phyloP scores from a whole-genome alignment of 2,113 vertebrate genomes.

The Casuarius casuarius region DNA sequence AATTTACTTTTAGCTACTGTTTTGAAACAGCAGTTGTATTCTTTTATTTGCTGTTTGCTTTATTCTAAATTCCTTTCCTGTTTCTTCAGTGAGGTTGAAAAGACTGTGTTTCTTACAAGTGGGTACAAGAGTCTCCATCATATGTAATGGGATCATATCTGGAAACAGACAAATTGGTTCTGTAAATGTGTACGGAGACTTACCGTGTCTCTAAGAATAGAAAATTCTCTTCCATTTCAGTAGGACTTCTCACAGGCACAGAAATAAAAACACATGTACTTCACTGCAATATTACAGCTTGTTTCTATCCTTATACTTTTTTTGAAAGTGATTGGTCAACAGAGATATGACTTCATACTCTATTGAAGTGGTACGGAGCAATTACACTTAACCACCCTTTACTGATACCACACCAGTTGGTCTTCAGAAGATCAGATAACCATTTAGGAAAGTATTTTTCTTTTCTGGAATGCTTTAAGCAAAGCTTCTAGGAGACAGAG shows the following conservation, averaged over 20 bases:
- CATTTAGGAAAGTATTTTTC: neutral
- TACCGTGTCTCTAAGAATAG: neutral
- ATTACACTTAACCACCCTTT: neutral
- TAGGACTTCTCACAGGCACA: neutral
- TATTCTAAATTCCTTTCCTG: neutral
- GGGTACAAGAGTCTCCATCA: neutral
- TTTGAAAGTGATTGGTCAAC: neutral
- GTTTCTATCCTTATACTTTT: neutral
- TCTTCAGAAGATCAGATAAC: neutral
- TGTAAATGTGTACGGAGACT: neutral
- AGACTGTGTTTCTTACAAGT: neutral
- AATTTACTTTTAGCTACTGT: neutral
- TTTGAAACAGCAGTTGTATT: neutral
- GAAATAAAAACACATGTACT: neutral
- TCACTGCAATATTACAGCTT: neutral
- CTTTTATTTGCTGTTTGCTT: neutral
- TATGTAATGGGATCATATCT: neutral
- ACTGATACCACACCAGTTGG: neutral
- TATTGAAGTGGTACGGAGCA: neutral
- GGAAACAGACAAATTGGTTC: neutral
- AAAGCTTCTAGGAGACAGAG: neutral
- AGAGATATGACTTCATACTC: neutral
- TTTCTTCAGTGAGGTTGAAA: neutral
- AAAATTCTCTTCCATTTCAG: neutral
- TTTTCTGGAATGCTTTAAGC: neutral